Evolutionary conservation across 2,797 vertebrate species (phyloP), one percentile per base, ranked within the genome.

Genomic region (Mareca strepera): DNA sequence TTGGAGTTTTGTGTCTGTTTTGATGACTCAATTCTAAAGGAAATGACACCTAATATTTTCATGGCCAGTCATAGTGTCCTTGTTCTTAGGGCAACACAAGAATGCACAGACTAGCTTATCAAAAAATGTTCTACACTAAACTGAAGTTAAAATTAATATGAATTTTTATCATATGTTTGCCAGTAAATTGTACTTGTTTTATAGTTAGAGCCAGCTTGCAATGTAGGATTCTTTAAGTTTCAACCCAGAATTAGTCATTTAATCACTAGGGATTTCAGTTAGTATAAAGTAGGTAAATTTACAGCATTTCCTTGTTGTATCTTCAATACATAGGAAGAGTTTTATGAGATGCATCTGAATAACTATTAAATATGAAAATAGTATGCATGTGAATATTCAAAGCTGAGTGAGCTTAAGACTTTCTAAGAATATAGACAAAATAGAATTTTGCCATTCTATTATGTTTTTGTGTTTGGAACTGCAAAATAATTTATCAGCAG

Each of bases 391-490:
- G 17, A 77, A 68, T 46, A 59, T 3, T 35, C 11, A 68, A 68
- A 84, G 17, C 1, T 1, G 21, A 67, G 63, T 25, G 18, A n/a
- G 35, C 5, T 55, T 16, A 59, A 59, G 9, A 29, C 12, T 75
- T 70, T 10, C 39, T 20, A 58, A 22, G 28, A 90, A 55, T 2
- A 29, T 0, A 21, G 10, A n/a, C 2, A 62, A 84, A 78, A 52
- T 3, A 53, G 15, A 72, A 28, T n/a, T 53, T 28, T 56, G 8
- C 4, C 0, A 0, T 63, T 79, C 13, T 2, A 21, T 63, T 72
- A 41, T 17, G 18, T 31, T 68, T 4, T 5, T 59, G 5, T 35
- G 9, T 56, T 75, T 73, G 58, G 26, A 87, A 62, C 3, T 60
- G 16, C 11, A 81, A 77, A 46, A 7, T 70, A 76, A 67, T 48